phyloP scores from a whole-genome alignment of 2,888 invertebrate species.

The Tuta absoluta region DNA sequence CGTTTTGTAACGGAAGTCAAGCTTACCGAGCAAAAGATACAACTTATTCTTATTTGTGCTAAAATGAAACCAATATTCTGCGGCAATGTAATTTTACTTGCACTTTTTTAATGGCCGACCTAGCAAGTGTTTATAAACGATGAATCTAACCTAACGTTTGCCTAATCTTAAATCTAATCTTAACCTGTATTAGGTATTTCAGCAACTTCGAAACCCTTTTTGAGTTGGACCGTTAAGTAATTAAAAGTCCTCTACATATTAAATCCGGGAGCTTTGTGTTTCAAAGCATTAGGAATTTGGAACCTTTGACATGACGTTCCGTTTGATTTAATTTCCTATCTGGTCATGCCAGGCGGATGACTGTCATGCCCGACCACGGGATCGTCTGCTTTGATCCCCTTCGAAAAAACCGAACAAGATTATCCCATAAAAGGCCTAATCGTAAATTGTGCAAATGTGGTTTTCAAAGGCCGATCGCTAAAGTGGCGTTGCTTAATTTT shows the following conservation, averaged over 20 bases:
- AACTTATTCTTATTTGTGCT: background rate
- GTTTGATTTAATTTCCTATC: slow-evolving; percentile 45
- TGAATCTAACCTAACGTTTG: background rate
- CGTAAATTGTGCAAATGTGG: slow-evolving; percentile 49
- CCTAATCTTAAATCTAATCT: background rate
- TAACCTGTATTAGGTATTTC: background rate
- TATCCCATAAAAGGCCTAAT: slow-evolving; percentile 50
- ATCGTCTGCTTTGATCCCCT: slow-evolving; percentile 47
- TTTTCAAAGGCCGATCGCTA: slow-evolving; percentile 48
- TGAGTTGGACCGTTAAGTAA: too few species aligned
- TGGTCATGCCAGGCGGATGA: slow-evolving; percentile 44
- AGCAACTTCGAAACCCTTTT: background rate
- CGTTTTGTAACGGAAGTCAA: slow-evolving; percentile 12
- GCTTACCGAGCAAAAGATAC: slow-evolving; percentile 12
- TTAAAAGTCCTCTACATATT: background rate
- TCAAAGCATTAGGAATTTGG: background rate
- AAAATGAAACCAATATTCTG: background rate
- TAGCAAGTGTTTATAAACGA: too few species aligned
- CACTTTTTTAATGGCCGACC: background rate
- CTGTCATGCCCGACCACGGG: slow-evolving; percentile 44
- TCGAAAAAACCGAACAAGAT: slow-evolving; percentile 47
- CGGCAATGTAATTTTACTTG: background rate
- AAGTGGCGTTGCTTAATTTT: slow-evolving; percentile 19
- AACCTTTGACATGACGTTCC: slow-evolving; percentile 35
- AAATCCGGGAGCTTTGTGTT: background rate